Conservation (phyloP, 2,797 vertebrate genomes). For the Xenops minutus region DNA sequence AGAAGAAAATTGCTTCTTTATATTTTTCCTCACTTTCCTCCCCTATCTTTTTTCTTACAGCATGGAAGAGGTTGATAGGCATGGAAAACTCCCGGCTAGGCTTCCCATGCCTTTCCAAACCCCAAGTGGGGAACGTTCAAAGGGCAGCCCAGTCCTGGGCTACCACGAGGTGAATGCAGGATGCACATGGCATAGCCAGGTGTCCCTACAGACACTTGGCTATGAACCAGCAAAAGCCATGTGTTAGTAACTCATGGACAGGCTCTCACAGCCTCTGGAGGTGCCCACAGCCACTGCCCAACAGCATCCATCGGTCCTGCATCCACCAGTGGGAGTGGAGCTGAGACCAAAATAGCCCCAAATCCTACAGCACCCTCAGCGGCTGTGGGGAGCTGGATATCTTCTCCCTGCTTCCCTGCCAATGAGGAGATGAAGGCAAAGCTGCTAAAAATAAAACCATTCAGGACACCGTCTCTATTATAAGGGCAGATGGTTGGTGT, state of each 20-base stretch:
- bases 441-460: not conserved
- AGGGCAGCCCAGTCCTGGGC: not conserved
- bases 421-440: not conserved
- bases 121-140: accelerated
- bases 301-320: not conserved
- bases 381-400: not conserved
- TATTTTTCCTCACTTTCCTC: not conserved
- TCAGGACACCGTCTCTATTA: not conserved
- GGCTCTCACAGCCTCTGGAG: not conserved
- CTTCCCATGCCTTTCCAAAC: not conserved
- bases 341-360: not conserved
- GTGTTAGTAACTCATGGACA: not conserved
- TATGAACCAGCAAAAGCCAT: not conserved
- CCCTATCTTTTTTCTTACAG: not conserved
- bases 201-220: not conserved
- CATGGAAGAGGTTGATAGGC: not conserved
- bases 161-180: accelerated
- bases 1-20: not conserved
- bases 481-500: not conserved
- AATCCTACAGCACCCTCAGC: not conserved
- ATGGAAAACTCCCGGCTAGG: not conserved
- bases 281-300: not conserved
- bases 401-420: not conserved
- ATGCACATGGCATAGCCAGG: not conserved
- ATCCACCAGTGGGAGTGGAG: accelerated